Evolutionary conservation across 2,888 invertebrate species (phyloP).

Genomic region (Drosophila quinaria): DNA sequence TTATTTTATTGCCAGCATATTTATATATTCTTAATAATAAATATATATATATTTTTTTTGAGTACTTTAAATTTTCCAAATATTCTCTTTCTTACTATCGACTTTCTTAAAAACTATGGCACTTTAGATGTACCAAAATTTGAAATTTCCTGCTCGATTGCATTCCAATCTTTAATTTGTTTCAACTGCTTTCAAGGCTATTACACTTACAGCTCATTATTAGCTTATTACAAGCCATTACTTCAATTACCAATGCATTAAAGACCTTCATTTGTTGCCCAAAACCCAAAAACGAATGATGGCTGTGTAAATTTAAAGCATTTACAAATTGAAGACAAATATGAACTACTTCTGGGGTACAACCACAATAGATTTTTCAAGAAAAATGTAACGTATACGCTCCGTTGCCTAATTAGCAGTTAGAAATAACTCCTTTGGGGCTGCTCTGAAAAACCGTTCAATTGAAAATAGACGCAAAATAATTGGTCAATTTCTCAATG

Average conservation of each 20-base stretch:
- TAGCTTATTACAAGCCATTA: conserved; percentile 34
- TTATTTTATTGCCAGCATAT: no score
- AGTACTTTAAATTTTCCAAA: background rate
- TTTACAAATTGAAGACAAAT: conserved; percentile 38
- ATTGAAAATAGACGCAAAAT: conserved; percentile 68
- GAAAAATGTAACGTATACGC: conserved; percentile 49
- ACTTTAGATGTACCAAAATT: background rate
- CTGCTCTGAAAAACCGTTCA: conserved; percentile 49
- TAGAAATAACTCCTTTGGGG: conserved; percentile 41
- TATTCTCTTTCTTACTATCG: background rate
- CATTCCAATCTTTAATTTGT: conserved; percentile 7
- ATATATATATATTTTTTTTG: no score
- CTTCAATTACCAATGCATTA: conserved; percentile 18
- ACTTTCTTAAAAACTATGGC: background rate
- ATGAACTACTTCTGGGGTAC: conserved; percentile 9
- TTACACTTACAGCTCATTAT: conserved; percentile 8
- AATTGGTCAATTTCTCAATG: conserved; percentile 71
- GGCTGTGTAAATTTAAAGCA: conserved; percentile 34
- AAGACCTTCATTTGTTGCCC: conserved; percentile 36
- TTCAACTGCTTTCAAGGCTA: conserved; percentile 41
- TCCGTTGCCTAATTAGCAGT: conserved; percentile 72
- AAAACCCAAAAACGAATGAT: conserved; percentile 20
- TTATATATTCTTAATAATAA: no score
- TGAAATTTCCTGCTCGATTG: background rate
- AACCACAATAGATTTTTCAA: conserved; percentile 5